Evolutionary conservation across 2,113 vertebrate species (phyloP).

Genomic region (Lampris incognitus): DNA sequence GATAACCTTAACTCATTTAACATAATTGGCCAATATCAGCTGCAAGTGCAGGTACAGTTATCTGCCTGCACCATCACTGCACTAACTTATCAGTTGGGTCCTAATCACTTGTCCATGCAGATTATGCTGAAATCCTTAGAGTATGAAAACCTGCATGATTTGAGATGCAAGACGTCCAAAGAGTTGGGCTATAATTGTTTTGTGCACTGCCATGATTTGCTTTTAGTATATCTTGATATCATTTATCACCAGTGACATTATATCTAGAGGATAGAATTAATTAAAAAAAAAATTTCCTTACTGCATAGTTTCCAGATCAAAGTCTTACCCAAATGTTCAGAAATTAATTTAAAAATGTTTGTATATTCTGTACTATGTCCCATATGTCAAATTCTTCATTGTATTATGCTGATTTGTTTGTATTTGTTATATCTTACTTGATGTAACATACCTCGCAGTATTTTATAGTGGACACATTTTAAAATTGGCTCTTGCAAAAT

Average conservation of each 20-base stretch:
- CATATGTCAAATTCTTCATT: conserved; percentile 64
- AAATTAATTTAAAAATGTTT: conserved; percentile 73
- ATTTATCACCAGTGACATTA: conserved; percentile 39
- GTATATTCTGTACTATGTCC: conserved; percentile 72
- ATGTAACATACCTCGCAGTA: conserved; percentile 79
- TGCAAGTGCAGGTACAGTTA: conserved; percentile 10
- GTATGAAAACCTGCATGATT: conserved; percentile 47
- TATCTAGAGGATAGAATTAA: conserved; percentile 45
- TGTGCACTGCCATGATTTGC: conserved; percentile 71
- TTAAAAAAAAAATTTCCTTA: conserved; percentile 48
- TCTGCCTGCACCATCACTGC: conserved; percentile 8
- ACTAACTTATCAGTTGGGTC: conserved; percentile 14
- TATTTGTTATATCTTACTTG: conserved; percentile 68
- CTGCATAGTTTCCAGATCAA: conserved; percentile 69
- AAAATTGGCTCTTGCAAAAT: conserved; percentile 57
- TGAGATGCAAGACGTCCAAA: conserved; percentile 46
- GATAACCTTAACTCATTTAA: background rate
- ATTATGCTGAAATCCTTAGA: background rate
- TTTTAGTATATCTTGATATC: conserved; percentile 44
- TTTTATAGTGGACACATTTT: conserved; percentile 75
- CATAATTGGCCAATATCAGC: conserved; percentile 8
- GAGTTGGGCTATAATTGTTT: conserved; percentile 60
- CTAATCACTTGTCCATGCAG: conserved; percentile 8
- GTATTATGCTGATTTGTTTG: conserved; percentile 75
- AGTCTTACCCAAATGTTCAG: conserved; percentile 67